Evolutionary conservation across 2,113 vertebrate genomes (phyloP).

Genomic region (Pachycephala philippinensis): DNA sequence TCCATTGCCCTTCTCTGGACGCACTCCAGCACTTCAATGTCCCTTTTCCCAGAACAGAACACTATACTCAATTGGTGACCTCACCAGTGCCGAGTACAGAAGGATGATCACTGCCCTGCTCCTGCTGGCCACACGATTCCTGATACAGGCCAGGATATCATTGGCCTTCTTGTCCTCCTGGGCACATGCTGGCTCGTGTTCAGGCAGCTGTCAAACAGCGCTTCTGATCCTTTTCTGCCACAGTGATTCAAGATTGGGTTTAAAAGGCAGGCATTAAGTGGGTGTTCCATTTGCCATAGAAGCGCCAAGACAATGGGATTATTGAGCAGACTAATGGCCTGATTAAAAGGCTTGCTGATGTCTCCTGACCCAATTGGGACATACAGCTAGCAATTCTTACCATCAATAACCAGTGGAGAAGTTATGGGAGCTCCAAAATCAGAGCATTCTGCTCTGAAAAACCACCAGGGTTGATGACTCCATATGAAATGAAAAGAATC

Average conservation of each 20-base stretch:
- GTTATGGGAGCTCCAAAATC: not conserved
- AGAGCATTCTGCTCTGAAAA: not conserved
- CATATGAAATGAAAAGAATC: not conserved
- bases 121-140: not conserved
- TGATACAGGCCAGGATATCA: not conserved
- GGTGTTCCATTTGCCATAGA: not conserved
- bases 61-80: not conserved
- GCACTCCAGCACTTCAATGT: not conserved
- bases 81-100: no score
- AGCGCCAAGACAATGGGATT: not conserved
- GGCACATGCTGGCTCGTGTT: not conserved
- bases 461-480: not conserved
- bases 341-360: fast-evolving
- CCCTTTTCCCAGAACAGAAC: not conserved
- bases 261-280: not conserved
- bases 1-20: fast-evolving
- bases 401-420: fast-evolving
- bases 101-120: not conserved
- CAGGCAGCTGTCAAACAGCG: not conserved
- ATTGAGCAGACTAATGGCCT: not conserved
- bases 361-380: not conserved
- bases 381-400: not conserved
- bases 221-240: not conserved
- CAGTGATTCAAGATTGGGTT: not conserved
- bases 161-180: not conserved